Conservation (phyloP, 2,113 vertebrate genomes). For the Oenanthe oenanthe region DNA sequence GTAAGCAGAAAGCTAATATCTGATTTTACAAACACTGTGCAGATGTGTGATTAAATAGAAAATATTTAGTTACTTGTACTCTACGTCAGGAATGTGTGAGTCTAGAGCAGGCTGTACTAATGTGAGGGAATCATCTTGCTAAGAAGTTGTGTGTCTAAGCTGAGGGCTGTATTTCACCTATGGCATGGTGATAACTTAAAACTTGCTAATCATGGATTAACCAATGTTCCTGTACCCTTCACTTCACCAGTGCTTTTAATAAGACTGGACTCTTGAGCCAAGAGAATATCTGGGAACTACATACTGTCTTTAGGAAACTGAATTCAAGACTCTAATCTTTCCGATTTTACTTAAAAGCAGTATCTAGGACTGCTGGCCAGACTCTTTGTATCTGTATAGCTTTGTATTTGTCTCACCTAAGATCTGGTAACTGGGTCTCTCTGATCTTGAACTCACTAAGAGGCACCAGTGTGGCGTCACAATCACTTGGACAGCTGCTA, state of each 20-base stretch:
- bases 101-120: not conserved
- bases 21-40: not conserved
- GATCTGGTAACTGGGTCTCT: not conserved
- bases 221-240: not conserved
- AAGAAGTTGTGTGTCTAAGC: not conserved
- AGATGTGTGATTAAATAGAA: not conserved
- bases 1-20: not conserved
- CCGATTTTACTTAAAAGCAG: not conserved
- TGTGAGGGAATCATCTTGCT: not conserved
- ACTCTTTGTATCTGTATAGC: not conserved
- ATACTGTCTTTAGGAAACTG: not conserved
- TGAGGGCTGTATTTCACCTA: not conserved
- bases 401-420: not conserved
- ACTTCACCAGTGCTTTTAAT: not conserved
- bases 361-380: not conserved
- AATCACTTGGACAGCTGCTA: not conserved
- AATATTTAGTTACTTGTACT: not conserved
- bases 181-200: not conserved
- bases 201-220: accelerated
- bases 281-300: not conserved
- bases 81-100: not conserved
- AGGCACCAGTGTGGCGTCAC: not conserved
- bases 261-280: not conserved
- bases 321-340: not conserved
- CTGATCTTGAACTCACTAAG: not conserved